Conservation (phyloP, 2,888 invertebrate species). For the Gisinianus flammeolus region DNA sequence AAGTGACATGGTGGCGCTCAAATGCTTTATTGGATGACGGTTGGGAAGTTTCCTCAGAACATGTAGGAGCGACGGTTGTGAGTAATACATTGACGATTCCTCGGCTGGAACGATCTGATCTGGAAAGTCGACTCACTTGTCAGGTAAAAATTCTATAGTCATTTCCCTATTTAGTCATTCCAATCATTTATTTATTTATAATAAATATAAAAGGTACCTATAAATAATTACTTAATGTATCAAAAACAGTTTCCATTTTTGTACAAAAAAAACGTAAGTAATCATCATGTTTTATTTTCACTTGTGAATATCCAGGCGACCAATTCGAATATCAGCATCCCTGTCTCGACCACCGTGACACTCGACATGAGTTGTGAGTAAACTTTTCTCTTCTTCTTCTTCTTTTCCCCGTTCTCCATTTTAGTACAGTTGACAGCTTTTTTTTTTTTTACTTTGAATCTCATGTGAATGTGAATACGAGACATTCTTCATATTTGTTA, state of each 20-base stretch:
- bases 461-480: not conserved
- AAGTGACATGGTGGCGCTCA: slow-evolving; percentile 80
- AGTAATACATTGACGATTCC: slow-evolving; percentile 74
- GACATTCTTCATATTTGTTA: not conserved
- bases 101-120: slow-evolving; percentile 72
- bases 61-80: slow-evolving; percentile 65
- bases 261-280: not conserved
- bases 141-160: slow-evolving; percentile 65
- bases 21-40: slow-evolving; percentile 74
- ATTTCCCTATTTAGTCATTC: not conserved
- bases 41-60: slow-evolving; percentile 70
- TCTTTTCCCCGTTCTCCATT: not conserved
- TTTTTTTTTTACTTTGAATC: too few species aligned
- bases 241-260: not conserved
- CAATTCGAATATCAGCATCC: slow-evolving; percentile 74
- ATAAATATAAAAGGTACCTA: not conserved
- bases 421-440: too few species aligned
- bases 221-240: not conserved
- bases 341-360: slow-evolving; percentile 71
- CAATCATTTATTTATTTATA: not conserved
- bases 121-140: slow-evolving; percentile 73
- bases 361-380: slow-evolving; percentile 77
- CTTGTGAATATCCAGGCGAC: not conserved
- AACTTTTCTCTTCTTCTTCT: slow-evolving; percentile 18
- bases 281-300: too few species aligned